Conservation (phyloP, 2,888 invertebrate species). For the Meghimatium bilineatum region DNA sequence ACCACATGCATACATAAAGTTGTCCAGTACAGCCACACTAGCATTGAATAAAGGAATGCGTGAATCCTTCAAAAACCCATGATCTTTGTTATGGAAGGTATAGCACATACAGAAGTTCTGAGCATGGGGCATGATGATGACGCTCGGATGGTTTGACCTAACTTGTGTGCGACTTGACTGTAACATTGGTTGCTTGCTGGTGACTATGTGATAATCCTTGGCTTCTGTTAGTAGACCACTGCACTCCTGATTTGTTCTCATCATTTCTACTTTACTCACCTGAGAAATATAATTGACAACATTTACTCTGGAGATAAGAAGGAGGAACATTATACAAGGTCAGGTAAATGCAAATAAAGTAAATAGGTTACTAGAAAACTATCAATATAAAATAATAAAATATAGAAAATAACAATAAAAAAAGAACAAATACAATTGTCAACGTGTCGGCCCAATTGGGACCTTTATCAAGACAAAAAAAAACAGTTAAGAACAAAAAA, state of each 20-base stretch:
- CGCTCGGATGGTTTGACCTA: constrained; percentile 67
- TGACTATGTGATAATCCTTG: constrained; percentile 76
- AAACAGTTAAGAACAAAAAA: no score
- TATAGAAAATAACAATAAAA: no score
- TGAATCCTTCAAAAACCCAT: constrained; percentile 71
- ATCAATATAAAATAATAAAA: no score
- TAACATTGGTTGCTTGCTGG: constrained; percentile 74
- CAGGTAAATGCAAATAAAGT: no score
- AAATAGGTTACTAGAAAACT: no score
- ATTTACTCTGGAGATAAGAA: no score
- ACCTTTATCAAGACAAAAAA: no score
- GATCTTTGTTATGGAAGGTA: constrained; percentile 69
- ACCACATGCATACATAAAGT: constrained; percentile 76
- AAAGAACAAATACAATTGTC: no score
- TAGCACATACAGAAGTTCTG: constrained; percentile 75
- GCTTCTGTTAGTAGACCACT: constrained; percentile 73
- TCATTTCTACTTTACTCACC: constrained; percentile 71
- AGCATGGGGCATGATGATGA: constrained; percentile 75
- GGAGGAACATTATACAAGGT: no score
- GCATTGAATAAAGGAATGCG: constrained; percentile 75
- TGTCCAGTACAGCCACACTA: constrained; percentile 74
- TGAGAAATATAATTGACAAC: constrained; percentile 45
- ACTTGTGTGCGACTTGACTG: constrained; percentile 73
- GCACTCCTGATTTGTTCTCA: constrained; percentile 71
- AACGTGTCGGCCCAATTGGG: no score